Conservation (phyloP, 2,113 vertebrate species). For the Rhea pennata region DNA sequence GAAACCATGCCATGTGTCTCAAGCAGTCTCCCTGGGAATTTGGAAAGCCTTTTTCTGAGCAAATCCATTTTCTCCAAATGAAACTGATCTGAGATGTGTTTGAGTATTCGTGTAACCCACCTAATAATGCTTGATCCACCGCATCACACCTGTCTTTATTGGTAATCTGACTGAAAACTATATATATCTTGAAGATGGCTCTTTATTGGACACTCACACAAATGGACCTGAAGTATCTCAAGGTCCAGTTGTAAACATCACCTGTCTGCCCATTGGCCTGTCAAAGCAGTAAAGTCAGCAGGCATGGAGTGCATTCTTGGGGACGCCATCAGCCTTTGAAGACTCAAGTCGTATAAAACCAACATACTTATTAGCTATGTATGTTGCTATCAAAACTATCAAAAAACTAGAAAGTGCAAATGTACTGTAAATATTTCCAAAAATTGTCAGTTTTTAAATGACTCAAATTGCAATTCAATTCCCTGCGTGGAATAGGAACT, state of each 20-base stretch:
- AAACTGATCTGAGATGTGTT: neutral
- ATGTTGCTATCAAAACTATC: neutral
- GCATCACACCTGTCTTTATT: neutral
- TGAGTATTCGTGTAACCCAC: neutral
- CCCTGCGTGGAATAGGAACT: neutral
- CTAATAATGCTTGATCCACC: neutral
- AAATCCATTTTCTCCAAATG: neutral
- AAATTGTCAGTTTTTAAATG: neutral
- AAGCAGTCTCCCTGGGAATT: neutral
- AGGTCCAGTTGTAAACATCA: neutral
- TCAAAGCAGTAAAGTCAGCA: neutral
- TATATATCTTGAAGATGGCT: neutral
- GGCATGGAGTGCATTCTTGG: neutral
- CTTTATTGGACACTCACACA: neutral
- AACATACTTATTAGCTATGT: neutral
- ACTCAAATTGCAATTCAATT: neutral
- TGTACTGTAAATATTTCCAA: neutral
- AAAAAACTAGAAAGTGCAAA: neutral
- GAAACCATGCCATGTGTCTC: neutral
- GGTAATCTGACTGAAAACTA: neutral
- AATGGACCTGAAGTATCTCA: neutral
- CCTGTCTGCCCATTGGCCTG: neutral
- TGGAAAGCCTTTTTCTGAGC: neutral
- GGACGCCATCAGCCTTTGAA: neutral
- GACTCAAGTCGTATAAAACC: neutral